Conservation (phyloP, 2,113 vertebrate species). For the Microcebus lehilahytsara region DNA sequence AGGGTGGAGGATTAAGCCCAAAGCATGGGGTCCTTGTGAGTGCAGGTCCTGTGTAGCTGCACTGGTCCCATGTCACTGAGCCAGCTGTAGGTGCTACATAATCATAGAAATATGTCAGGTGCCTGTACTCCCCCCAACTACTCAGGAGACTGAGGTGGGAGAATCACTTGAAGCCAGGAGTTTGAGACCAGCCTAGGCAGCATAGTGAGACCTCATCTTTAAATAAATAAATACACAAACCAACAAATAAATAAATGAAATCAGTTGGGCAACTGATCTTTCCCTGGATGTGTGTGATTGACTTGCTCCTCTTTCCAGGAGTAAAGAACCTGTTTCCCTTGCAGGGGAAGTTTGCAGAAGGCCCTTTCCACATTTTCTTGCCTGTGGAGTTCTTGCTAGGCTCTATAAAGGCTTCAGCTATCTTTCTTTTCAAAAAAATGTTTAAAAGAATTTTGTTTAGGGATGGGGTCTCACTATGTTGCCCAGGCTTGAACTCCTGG, state of each 20-base stretch:
- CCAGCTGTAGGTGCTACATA: background rate
- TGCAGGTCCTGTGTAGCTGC: accelerated
- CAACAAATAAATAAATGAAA: no score
- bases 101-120: background rate
- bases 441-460: no score
- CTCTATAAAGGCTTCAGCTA: background rate
- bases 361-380: background rate
- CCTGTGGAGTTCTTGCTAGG: background rate
- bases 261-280: background rate
- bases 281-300: background rate
- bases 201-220: no score
- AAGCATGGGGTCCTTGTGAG: background rate
- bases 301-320: background rate
- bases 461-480: no score
- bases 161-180: no score
- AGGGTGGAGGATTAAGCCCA: background rate
- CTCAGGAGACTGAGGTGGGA: no score
- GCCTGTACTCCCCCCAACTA: no score
- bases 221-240: no score
- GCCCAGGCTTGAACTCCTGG: no score
- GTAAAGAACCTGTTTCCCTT: background rate
- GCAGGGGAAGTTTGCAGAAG: background rate
- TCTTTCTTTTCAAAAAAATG: background rate
- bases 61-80: no score
- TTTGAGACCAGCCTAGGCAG: no score